Base-by-base conservation (phyloP, 2,113 vertebrate genomes). In the Theristicus caerulescens region DNA sequence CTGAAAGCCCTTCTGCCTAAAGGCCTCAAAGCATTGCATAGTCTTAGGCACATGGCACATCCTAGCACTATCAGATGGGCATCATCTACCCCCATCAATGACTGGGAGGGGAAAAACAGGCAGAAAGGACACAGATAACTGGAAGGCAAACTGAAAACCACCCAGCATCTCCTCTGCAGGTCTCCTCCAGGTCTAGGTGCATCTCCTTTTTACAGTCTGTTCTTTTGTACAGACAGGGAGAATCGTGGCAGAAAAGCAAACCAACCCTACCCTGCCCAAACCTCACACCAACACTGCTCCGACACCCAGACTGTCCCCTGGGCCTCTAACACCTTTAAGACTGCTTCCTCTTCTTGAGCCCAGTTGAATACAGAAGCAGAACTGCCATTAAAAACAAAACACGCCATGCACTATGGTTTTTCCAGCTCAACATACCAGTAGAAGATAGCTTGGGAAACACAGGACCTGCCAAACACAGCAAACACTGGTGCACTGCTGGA, bases 31-130 rank as follows among this genome's bases (percentile, higher is more conserved):
- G 47, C 10, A 36, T 6, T 9, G 13, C 13, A 26, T 0, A 10
- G 14, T 20, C 24, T n/a, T 29, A 34, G 42, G 44, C 52, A 34
- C 1, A 0, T 19, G 8, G 19, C 25, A 40, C 26, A 36, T 38
- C 25, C 52, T 3, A 32, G 16, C 36, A 42, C 32, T 8, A 4
- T 22, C 31, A 61, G 34, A 19, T 46, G 36, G 74, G 32, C 21
- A 34, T 40, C 51, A 57, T 40, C 46, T 66, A 26, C 19, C 6
- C 32, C 7, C 1, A 1, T 1, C 1, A 0, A 18, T 7, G 12
- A 29, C 16, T 21, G 11, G 6, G 7, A 38, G 5, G 9, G 18
- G 10, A 38, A 36, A 36, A 59, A 2, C 16, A 67, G 34, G 54
- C 17, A 86, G 76, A 69, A 79, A 16, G 10, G 27, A 65, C 26